phyloP scores from a whole-genome alignment of 2,888 invertebrate species.

The Oeneis ivallda region DNA sequence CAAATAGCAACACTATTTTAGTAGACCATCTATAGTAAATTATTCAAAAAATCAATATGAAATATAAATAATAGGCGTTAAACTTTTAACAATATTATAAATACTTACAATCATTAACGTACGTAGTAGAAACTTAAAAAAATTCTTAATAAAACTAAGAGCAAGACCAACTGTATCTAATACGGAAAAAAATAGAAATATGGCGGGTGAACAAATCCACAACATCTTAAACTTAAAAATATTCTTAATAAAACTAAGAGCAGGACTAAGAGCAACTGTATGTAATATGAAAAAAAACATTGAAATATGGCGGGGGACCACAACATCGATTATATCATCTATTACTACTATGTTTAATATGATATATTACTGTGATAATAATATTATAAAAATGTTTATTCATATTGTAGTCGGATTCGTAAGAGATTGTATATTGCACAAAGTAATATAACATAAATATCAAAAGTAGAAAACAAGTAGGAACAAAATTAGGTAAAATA shows the following conservation, averaged over 20 bases:
- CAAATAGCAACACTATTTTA: neutral
- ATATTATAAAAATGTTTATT: slow-evolving; percentile 16
- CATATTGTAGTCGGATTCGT: slow-evolving; percentile 1
- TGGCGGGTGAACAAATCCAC: neutral
- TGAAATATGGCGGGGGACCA: neutral
- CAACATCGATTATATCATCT: slow-evolving; percentile 16
- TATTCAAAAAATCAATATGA: neutral
- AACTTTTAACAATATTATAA: neutral
- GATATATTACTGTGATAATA: neutral
- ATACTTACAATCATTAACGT: neutral
- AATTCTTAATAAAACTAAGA: too few relatives aligned
- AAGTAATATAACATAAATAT: slow-evolving; percentile 18
- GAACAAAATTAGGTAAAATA: slow-evolving; percentile 11
- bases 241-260: too few relatives aligned
- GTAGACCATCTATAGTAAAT: neutral
- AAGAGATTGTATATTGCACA: slow-evolving; percentile 6
- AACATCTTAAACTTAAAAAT: too few relatives aligned
- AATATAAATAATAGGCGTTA: neutral
- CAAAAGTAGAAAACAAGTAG: slow-evolving; percentile 16
- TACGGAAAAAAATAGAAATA: neutral
- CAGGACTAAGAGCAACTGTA: neutral
- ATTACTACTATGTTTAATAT: slow-evolving; percentile 22
- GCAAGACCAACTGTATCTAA: neutral
- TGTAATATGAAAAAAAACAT: neutral
- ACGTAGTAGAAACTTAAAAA: neutral